phyloP scores from a whole-genome alignment of 2,797 vertebrate species.

The Trachops cirrhosus region DNA sequence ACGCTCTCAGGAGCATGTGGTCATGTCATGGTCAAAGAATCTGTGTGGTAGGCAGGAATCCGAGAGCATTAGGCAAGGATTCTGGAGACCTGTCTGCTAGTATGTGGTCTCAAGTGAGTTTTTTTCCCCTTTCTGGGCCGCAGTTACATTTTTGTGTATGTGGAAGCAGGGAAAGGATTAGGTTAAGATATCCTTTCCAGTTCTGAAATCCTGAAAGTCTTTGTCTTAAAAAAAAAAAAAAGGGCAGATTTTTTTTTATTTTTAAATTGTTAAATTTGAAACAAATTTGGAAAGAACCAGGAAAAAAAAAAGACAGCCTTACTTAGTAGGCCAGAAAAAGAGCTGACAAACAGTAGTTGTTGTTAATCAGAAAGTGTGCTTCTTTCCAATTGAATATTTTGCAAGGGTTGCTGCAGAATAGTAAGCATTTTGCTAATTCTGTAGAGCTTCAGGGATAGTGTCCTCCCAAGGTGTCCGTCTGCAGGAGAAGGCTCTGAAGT shows the following conservation, averaged over 20 bases:
- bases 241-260: neutral
- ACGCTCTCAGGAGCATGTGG: neutral
- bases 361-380: constrained; percentile 18
- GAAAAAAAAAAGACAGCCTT: neutral
- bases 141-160: neutral
- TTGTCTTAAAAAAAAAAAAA: neutral
- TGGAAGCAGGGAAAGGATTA: neutral
- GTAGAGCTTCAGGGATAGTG: neutral
- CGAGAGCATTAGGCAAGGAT: neutral
- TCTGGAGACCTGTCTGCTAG: neutral
- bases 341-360: neutral
- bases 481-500: neutral
- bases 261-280: constrained; percentile 37
- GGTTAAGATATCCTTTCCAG: neutral
- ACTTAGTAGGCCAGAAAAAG: constrained; percentile 15
- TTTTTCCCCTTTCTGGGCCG: neutral
- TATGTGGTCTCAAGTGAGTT: neutral
- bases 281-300: neutral
- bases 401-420: constrained; percentile 1
- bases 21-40: neutral
- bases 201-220: constrained; percentile 12
- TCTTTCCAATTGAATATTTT: neutral
- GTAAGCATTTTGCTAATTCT: constrained; percentile 25
- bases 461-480: neutral
- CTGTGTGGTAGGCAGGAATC: neutral